Evolutionary conservation across 2,888 invertebrate species (phyloP).

Genomic region (Neoaliturus tenellus): DNA sequence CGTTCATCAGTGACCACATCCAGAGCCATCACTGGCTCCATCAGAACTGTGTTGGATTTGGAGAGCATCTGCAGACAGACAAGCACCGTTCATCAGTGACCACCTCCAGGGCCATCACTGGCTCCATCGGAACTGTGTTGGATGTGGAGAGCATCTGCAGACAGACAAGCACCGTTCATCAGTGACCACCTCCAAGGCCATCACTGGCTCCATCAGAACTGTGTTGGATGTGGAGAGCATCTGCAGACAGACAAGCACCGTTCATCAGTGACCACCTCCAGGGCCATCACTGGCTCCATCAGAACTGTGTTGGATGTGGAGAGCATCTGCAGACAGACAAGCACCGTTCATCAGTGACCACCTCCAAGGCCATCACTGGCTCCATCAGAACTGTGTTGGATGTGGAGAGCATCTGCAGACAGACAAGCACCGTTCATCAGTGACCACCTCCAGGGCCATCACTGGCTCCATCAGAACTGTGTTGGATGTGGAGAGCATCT

Average conservation of each 20-base stretch:
- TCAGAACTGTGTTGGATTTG: constrained; percentile 75
- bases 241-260: constrained; percentile 80
- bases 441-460: constrained; percentile 89
- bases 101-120: constrained; percentile 92
- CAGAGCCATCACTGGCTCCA: constrained; percentile 95
- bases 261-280: constrained; percentile 85
- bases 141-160: constrained; percentile 76
- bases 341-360: constrained; percentile 81
- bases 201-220: constrained; percentile 90
- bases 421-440: constrained; percentile 79
- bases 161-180: constrained; percentile 79
- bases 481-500: constrained; percentile 76
- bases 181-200: constrained; percentile 87
- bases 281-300: constrained; percentile 93
- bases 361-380: constrained; percentile 93
- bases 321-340: too few species aligned
- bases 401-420: constrained; percentile 77
- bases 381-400: constrained; percentile 82
- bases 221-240: too few species aligned
- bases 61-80: constrained; percentile 76
- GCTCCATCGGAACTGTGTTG: constrained; percentile 84
- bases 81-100: constrained; percentile 80
- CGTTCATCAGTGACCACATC: constrained; percentile 84
- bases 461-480: constrained; percentile 89
- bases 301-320: too few species aligned